phyloP scores from a whole-genome alignment of 2,888 invertebrate genomes.

The Phytoseiulus persimilis region DNA sequence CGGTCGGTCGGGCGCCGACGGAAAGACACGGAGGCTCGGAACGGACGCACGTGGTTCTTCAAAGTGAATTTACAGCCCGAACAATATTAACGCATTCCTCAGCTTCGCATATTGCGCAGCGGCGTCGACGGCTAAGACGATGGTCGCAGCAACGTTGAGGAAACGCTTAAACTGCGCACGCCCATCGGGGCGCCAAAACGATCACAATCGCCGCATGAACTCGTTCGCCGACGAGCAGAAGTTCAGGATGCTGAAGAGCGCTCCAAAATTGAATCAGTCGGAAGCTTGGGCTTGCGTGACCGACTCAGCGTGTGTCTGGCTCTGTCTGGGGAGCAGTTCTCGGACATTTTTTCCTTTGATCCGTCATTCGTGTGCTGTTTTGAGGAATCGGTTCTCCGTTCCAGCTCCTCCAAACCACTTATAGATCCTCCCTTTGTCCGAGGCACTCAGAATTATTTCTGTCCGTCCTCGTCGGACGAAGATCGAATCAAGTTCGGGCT shows the following conservation, averaged over 20 bases:
- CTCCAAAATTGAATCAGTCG: background rate
- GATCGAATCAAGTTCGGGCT: too few species aligned
- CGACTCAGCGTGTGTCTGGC: background rate
- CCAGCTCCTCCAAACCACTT: too few species aligned
- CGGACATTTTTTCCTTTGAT: background rate
- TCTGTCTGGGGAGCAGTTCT: background rate
- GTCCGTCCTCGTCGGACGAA: too few species aligned
- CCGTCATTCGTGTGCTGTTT: too few species aligned
- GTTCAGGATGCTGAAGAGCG: background rate
- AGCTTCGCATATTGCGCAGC: background rate
- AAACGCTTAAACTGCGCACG: too few species aligned
- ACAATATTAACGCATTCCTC: constrained; percentile 37
- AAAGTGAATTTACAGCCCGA: constrained; percentile 29
- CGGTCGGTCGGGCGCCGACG: background rate
- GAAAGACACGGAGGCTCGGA: background rate
- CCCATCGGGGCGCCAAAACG: too few species aligned
- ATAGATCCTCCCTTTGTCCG: too few species aligned
- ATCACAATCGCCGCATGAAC: background rate
- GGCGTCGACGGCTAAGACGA: background rate
- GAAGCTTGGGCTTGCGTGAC: background rate
- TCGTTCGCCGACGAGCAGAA: background rate
- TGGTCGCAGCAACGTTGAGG: background rate
- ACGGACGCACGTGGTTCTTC: background rate
- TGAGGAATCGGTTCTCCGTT: too few species aligned
- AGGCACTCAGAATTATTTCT: too few species aligned